Percentiles rank a stretch among this genome's conserved stretches.
Evolutionary conservation across 2,797 vertebrate species (phyloP).

Genomic region (Poeciliopsis infans): DNA sequence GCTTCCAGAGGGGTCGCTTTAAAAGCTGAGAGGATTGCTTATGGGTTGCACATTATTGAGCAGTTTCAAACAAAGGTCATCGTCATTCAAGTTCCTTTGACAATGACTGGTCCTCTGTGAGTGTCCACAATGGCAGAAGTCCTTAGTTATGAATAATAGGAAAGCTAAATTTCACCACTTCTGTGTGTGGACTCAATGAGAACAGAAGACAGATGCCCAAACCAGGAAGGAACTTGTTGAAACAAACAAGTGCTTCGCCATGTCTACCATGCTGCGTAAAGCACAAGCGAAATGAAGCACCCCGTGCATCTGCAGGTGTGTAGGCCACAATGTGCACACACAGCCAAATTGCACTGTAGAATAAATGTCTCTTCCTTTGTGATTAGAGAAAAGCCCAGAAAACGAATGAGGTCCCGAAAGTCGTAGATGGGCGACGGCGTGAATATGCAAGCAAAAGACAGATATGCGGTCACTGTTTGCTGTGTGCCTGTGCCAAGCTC

Average conservation of each 20-base stretch:
- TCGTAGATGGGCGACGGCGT: neutral
- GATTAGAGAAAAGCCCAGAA: neutral
- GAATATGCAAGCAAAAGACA: neutral
- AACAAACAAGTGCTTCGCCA: neutral
- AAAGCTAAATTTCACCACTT: neutral
- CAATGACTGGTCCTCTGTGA: neutral
- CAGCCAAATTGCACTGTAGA: neutral
- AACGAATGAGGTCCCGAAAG: neutral
- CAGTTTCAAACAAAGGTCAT: neutral
- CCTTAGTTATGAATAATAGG: neutral
- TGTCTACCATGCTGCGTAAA: neutral
- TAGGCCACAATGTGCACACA: neutral
- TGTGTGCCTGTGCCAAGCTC: constrained; percentile 23
- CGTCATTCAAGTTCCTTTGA: neutral
- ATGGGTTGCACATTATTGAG: neutral
- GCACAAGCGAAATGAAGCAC: too few species aligned
- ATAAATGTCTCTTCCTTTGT: neutral
- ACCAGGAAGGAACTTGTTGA: neutral
- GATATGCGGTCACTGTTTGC: constrained; percentile 19
- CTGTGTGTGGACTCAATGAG: neutral
- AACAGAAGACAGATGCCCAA: neutral
- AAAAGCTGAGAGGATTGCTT: neutral
- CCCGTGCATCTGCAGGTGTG: neutral
- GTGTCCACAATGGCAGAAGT: neutral
- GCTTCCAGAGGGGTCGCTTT: neutral